Percentiles rank a stretch among this genome's conserved stretches.
Conservation (phyloP, 2,888 invertebrate genomes). For the Bombylius discolor region DNA sequence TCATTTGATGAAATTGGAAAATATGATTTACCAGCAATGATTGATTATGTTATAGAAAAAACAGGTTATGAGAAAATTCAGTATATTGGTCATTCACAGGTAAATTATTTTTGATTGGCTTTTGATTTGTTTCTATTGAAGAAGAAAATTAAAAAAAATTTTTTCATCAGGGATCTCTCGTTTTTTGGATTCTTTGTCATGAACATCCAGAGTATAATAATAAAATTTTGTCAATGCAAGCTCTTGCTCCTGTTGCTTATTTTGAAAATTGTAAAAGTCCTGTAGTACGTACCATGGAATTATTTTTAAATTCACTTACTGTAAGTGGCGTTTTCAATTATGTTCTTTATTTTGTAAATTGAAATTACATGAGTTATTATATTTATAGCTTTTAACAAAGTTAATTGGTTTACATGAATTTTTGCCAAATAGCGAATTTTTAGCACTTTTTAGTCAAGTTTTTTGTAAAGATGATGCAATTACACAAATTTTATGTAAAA, state of each 20-base stretch:
- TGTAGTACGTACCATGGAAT: constrained; percentile 33
- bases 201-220: constrained; percentile 35
- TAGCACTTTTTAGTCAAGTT: constrained; percentile 35
- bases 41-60: constrained; percentile 35
- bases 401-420: constrained; percentile 40
- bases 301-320: constrained; percentile 29
- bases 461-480: constrained; percentile 38
- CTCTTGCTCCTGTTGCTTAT: constrained; percentile 42
- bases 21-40: constrained; percentile 42
- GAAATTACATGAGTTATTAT: too few species aligned
- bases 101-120: not conserved
- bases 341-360: too few species aligned
- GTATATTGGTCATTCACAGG: constrained; percentile 45
- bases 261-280: constrained; percentile 35
- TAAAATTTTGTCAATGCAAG: constrained; percentile 35
- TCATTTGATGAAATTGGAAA: constrained; percentile 42
- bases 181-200: constrained; percentile 37
- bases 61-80: constrained; percentile 38
- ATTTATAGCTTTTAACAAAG: constrained; percentile 4
- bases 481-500: constrained; percentile 44
- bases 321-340: too few species aligned
- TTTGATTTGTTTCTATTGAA: constrained; percentile 26
- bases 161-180: constrained; percentile 37
- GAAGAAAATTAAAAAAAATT: not conserved
- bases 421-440: constrained; percentile 40